Percentiles rank a stretch among this genome's conserved stretches.
phyloP scores from a whole-genome alignment of 2,888 invertebrate genomes.

The Sarcophaga subvicina region DNA sequence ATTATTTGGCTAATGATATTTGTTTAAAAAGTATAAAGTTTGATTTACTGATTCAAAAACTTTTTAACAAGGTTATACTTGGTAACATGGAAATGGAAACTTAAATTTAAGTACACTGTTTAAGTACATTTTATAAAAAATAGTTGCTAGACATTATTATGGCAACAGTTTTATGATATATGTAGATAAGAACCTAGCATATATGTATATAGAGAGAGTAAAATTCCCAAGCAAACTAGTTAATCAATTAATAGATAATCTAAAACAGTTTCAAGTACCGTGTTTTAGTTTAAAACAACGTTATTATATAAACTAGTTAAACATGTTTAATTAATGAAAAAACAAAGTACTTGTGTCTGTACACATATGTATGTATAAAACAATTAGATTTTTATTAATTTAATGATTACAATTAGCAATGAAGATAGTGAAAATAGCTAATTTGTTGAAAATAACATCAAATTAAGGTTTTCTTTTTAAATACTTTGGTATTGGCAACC shows the following conservation, averaged over 20 bases:
- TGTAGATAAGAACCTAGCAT: background rate
- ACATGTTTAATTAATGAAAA: background rate
- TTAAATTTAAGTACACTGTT: background rate
- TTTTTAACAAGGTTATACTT: background rate
- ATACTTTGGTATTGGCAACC: conserved; percentile 7
- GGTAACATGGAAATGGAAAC: background rate
- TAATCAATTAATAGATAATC: background rate
- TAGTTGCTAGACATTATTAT: too few species aligned
- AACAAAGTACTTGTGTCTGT: background rate
- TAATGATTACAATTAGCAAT: background rate
- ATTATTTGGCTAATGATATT: background rate
- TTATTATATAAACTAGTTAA: background rate
- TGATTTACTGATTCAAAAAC: background rate
- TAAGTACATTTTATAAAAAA: background rate
- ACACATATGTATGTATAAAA: background rate
- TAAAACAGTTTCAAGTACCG: background rate
- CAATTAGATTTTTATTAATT: background rate
- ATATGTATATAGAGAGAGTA: background rate
- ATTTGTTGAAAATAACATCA: background rate
- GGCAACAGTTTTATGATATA: background rate
- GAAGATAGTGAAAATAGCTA: too few species aligned
- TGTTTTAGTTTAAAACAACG: too few species aligned
- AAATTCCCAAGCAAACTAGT: background rate
- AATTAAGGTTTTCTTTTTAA: background rate
- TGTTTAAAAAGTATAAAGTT: background rate